Evolutionary conservation across 2,888 invertebrate genomes (phyloP).

Genomic region (Mesoligia furuncula): DNA sequence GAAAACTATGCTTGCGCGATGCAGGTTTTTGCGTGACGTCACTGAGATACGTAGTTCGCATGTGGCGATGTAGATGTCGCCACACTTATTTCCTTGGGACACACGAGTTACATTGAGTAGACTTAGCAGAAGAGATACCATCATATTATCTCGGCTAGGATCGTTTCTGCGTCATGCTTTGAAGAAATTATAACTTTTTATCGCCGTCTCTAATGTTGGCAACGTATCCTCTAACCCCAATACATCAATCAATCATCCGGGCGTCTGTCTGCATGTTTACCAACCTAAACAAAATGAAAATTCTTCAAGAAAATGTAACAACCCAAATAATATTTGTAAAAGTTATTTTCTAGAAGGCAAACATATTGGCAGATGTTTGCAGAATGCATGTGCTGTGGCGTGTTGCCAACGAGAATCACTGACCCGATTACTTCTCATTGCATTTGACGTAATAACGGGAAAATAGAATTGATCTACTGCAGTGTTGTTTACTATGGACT

Average conservation of each 20-base stretch:
- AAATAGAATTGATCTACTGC: slow-evolving; percentile 55
- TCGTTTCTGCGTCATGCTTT: neutral
- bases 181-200: neutral
- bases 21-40: neutral
- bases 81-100: neutral
- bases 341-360: slow-evolving; percentile 40
- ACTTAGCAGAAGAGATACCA: neutral
- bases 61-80: neutral
- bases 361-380: slow-evolving; percentile 53
- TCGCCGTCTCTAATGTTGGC: neutral
- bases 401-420: slow-evolving; percentile 73
- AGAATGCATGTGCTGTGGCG: slow-evolving; percentile 67
- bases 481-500: slow-evolving; percentile 16
- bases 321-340: slow-evolving; percentile 5
- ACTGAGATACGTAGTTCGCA: neutral
- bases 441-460: slow-evolving; percentile 68
- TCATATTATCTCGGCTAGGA: neutral
- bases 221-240: neutral
- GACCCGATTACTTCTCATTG: slow-evolving; percentile 67
- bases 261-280: neutral
- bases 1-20: neutral
- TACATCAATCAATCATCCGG: neutral
- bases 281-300: neutral
- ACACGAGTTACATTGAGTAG: neutral
- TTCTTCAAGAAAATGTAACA: slow-evolving; percentile 12